Percentiles rank a stretch among this genome's conserved stretches.
Conservation (phyloP, 2,113 vertebrate species). For the Galbula dea region DNA sequence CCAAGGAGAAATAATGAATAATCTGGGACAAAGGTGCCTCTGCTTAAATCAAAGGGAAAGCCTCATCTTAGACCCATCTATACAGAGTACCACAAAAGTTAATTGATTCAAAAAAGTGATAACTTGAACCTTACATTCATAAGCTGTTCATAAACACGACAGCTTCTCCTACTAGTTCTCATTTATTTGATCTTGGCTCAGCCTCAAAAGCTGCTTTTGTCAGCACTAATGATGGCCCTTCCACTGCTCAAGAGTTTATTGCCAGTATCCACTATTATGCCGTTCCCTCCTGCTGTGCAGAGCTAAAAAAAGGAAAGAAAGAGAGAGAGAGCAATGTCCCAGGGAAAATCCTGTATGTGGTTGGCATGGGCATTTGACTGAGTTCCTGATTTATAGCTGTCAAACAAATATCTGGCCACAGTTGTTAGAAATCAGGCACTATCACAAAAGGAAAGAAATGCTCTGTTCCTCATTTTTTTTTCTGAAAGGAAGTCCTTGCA, state of each 20-base stretch:
- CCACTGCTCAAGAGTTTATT: slow-evolving; percentile 37
- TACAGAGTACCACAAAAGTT: neutral
- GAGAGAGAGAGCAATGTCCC: neutral
- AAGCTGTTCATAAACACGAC: neutral
- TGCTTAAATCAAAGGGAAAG: neutral
- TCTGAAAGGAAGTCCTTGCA: neutral
- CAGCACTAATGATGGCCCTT: slow-evolving; percentile 34
- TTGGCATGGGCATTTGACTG: neutral
- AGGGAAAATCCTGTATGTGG: neutral
- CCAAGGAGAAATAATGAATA: neutral
- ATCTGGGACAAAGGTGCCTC: neutral
- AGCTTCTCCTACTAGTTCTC: slow-evolving; percentile 15
- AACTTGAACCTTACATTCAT: neutral
- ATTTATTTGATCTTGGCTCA: slow-evolving; percentile 14
- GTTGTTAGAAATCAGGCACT: neutral
- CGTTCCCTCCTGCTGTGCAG: neutral
- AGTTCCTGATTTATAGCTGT: neutral
- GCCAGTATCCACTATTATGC: slow-evolving; percentile 10
- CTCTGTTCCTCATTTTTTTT: neutral
- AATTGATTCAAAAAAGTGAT: neutral
- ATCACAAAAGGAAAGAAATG: neutral
- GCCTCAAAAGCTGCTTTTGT: slow-evolving; percentile 45
- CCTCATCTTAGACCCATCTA: neutral
- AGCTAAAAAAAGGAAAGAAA: neutral
- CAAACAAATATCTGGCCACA: neutral